Percentiles rank a stretch among this genome's conserved stretches.
Evolutionary conservation across 2,888 invertebrate species (phyloP).

Genomic region (Lasioglossum zephyrum): DNA sequence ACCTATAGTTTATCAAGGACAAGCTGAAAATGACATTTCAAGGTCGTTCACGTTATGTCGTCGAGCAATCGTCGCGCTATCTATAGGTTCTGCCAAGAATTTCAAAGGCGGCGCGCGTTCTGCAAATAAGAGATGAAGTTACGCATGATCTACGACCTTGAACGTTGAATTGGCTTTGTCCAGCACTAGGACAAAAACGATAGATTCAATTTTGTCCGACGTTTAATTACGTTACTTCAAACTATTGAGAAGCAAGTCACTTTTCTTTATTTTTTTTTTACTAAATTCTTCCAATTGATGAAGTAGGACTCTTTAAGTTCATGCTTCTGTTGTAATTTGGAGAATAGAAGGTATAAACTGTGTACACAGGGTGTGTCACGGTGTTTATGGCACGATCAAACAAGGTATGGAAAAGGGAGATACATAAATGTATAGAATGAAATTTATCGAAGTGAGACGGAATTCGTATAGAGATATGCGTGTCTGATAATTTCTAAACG

Average conservation of each 20-base stretch:
- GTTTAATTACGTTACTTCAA: not conserved
- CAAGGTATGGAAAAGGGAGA: not conserved
- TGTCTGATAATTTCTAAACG: not conserved
- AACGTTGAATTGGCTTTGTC: not conserved
- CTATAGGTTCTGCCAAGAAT: too few relatives aligned
- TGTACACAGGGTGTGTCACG: not conserved
- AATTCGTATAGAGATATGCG: not conserved
- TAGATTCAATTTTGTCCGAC: not conserved
- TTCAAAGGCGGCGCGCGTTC: not conserved
- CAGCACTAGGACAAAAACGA: not conserved
- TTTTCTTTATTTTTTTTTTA: not conserved
- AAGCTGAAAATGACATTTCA: not conserved
- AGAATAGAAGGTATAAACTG: not conserved
- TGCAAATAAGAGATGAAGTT: not conserved
- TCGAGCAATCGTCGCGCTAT: not conserved
- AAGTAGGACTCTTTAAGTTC: not conserved
- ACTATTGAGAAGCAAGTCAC: not conserved
- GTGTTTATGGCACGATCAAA: not conserved
- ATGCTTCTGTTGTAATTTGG: not conserved
- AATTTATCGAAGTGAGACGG: not conserved
- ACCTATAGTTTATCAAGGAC: too few relatives aligned
- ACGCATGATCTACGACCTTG: not conserved
- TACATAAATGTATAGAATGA: not conserved
- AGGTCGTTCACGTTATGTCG: not conserved
- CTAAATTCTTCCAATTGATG: not conserved